Base-by-base conservation (phyloP, 2,888 invertebrate genomes). In the Cheilosia grossa region DNA sequence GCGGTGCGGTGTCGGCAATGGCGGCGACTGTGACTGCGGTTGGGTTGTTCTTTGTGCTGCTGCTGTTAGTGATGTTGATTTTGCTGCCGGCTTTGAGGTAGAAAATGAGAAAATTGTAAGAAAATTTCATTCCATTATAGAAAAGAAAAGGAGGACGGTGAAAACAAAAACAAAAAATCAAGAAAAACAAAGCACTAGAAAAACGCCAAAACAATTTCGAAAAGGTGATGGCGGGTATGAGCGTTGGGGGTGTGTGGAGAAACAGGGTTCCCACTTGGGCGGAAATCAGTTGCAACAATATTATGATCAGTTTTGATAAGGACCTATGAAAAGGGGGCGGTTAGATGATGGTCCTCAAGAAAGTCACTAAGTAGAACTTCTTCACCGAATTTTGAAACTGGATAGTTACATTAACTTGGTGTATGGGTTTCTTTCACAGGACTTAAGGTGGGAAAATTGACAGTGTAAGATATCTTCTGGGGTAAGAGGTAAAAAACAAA, bases 51-150 rank as follows among this genome's bases (percentile, higher is more conserved):
- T 81, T 85, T 85, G 61, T 81, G 59, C 49, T 59, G 42, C 74
- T 61, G 42, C 74, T 66, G 58, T 70, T 85, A 69, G 74, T 80
- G 72, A 77, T 85, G 85, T 85, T 85, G 75, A 85, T 85, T 81
- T 49, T 81, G 77, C 72, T 85, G 72, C 61, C 21, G 72, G 85
- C 85, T 85, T 77, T 85, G 75, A 81, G 70, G 56, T 67, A 51
- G 72, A 67, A 77, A 81, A 85, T 81, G 72, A 72, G 81, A 81
- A 67, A 75, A 66, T 81, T 85, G 75, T 85, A 72, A 77, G 75
- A 85, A 85, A 75, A 77, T 67, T 82, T 81, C 58, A 80, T 59
- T 80, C 80, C 40, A 47, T 74, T 79, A 70, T 59, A 30, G 37
- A 15, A 64, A 64, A 51, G 64, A 59, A 79, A 73, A 77, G 58